Evolutionary conservation across 2,113 vertebrate genomes (phyloP).

Genomic region (Prinia subflava): DNA sequence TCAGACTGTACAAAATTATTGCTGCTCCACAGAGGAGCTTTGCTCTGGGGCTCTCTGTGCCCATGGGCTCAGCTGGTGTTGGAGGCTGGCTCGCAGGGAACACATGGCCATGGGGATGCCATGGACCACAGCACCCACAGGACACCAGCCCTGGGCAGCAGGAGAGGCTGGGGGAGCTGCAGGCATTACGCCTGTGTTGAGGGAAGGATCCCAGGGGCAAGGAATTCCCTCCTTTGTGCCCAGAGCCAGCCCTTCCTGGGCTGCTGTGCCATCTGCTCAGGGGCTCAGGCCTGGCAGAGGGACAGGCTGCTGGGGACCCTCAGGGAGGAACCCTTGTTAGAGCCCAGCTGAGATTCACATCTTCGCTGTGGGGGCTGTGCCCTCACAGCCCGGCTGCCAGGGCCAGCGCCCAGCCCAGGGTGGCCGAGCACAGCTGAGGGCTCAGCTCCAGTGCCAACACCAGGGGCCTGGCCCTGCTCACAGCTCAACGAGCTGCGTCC

Average conservation of each 20-base stretch:
- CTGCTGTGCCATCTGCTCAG: neutral
- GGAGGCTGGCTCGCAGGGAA: fast-evolving
- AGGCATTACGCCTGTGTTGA: fast-evolving
- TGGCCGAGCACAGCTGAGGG: neutral
- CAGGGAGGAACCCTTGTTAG: neutral
- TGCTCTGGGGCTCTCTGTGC: neutral
- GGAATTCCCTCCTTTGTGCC: neutral
- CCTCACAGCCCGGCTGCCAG: neutral
- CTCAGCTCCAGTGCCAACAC: neutral
- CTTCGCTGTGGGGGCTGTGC: fast-evolving
- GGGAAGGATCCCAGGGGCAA: too few species aligned
- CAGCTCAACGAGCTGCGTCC: neutral
- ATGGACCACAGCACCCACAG: fast-evolving
- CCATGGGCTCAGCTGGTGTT: fast-evolving
- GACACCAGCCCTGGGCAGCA: fast-evolving
- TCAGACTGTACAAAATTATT: neutral
- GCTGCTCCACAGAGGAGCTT: neutral
- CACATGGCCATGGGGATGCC: fast-evolving
- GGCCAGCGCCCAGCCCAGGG: fast-evolving
- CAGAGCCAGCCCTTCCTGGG: fast-evolving
- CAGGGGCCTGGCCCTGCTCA: neutral
- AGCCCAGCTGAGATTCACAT: neutral
- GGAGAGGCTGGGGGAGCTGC: neutral
- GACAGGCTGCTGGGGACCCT: neutral
- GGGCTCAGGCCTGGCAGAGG: neutral